Evolutionary conservation across 2,113 vertebrate genomes (phyloP).

Genomic region (Setophaga kirtlandii): DNA sequence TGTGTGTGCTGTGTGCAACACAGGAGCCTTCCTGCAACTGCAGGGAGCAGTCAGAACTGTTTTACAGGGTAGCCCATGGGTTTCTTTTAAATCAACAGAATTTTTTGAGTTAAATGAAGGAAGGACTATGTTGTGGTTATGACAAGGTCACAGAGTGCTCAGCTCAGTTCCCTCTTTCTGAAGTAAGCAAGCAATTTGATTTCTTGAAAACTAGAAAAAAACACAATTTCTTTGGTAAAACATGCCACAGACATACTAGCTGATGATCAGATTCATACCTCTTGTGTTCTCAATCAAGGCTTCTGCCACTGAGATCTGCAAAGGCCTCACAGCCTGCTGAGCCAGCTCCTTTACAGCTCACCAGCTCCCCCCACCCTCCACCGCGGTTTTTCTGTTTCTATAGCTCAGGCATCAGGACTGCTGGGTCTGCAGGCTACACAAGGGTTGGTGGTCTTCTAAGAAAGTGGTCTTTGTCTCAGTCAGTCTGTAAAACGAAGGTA

Average conservation of each 20-base stretch:
- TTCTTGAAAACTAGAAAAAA: neutral
- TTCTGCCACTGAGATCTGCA: neutral
- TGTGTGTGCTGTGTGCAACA: neutral
- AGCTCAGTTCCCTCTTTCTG: neutral
- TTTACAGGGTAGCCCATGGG: neutral
- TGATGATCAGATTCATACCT: neutral
- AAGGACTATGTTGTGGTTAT: neutral
- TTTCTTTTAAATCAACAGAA: neutral
- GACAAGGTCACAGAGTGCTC: neutral
- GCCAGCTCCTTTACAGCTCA: neutral
- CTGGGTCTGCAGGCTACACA: neutral
- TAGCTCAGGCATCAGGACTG: fast-evolving
- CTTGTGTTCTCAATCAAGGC: fast-evolving
- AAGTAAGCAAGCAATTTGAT: neutral
- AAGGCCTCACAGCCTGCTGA: neutral
- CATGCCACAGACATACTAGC: neutral
- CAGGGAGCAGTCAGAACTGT: neutral
- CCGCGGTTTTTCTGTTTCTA: neutral
- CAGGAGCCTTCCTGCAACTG: neutral
- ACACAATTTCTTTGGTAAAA: neutral
- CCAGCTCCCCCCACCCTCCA: neutral
- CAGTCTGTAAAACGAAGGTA: neutral
- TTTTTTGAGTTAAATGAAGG: neutral
- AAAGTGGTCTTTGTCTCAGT: neutral
- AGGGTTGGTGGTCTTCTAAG: neutral